Evolutionary conservation across 23 tunicate species (phyloP).

Genomic region (Ciona savignyi): DNA sequence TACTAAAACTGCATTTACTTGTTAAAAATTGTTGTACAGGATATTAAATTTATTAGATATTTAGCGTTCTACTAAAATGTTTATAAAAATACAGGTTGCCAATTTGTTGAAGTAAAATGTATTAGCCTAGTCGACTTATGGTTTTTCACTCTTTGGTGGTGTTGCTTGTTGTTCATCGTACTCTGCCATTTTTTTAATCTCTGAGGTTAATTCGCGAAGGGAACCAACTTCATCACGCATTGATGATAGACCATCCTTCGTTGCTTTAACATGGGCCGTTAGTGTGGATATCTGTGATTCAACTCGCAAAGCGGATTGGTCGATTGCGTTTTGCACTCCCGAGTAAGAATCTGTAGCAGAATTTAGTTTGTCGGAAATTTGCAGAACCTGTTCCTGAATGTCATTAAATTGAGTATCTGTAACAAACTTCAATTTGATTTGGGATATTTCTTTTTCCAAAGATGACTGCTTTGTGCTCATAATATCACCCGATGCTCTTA

Average conservation of each 20-base stretch:
- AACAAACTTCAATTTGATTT: not conserved
- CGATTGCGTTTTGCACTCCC: not conserved
- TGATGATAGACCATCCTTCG: slow-evolving; percentile 13
- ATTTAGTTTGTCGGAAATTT: not conserved
- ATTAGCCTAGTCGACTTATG: too few relatives aligned
- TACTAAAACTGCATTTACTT: too few relatives aligned
- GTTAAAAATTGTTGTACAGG: too few relatives aligned
- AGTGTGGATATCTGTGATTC: slow-evolving; percentile 15
- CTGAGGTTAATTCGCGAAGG: too few relatives aligned
- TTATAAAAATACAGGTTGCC: too few relatives aligned
- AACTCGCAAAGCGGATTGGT: not conserved
- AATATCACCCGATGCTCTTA: not conserved
- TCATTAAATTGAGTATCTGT: not conserved
- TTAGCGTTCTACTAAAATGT: too few relatives aligned
- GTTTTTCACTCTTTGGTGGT: too few relatives aligned
- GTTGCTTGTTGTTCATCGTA: too few relatives aligned
- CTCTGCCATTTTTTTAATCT: too few relatives aligned
- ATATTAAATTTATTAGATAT: too few relatives aligned
- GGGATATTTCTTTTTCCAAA: not conserved
- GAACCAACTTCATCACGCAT: too few relatives aligned
- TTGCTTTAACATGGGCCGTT: slow-evolving; percentile 11
- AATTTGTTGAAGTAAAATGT: too few relatives aligned
- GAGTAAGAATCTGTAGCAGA: not conserved
- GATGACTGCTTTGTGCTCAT: not conserved
- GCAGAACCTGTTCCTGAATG: not conserved